phyloP scores from a whole-genome alignment of 2,797 vertebrate genomes.

The Sardinella longiceps region DNA sequence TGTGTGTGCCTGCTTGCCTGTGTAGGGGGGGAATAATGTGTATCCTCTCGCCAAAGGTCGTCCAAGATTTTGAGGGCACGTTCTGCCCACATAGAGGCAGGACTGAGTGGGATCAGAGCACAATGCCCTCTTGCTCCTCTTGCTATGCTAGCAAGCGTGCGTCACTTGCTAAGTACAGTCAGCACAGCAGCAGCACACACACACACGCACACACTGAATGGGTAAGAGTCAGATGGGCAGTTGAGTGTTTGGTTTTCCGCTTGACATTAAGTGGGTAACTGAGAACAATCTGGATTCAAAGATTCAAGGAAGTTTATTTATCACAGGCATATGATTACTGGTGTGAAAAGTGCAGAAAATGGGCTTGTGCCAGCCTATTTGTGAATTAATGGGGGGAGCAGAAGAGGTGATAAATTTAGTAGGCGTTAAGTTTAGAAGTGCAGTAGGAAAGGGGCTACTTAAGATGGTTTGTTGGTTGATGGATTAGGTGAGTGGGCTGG shows the following conservation, averaged over 20 bases:
- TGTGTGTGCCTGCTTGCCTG: not conserved
- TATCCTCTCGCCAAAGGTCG: not conserved
- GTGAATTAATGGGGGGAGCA: too few species aligned
- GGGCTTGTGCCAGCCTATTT: too few species aligned
- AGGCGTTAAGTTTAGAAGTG: too few species aligned
- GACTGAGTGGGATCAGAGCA: not conserved
- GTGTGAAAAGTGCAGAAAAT: too few species aligned
- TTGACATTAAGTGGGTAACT: not conserved
- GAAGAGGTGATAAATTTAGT: too few species aligned
- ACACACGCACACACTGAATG: not conserved
- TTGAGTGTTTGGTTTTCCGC: not conserved
- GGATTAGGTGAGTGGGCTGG: too few species aligned
- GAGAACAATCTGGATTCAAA: not conserved
- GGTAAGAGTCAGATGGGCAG: not conserved
- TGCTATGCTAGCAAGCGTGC: not conserved
- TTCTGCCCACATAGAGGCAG: constrained; percentile 12
- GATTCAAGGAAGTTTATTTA: too few species aligned
- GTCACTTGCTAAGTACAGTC: not conserved
- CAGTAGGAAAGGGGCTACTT: too few species aligned
- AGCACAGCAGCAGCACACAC: not conserved
- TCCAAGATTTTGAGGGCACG: not conserved
- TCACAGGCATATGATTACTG: too few species aligned
- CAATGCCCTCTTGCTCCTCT: not conserved
- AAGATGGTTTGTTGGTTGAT: too few species aligned
- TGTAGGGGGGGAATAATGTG: not conserved